Base-by-base conservation (phyloP, 2,888 invertebrate species). In the Amphipoea oculea region DNA sequence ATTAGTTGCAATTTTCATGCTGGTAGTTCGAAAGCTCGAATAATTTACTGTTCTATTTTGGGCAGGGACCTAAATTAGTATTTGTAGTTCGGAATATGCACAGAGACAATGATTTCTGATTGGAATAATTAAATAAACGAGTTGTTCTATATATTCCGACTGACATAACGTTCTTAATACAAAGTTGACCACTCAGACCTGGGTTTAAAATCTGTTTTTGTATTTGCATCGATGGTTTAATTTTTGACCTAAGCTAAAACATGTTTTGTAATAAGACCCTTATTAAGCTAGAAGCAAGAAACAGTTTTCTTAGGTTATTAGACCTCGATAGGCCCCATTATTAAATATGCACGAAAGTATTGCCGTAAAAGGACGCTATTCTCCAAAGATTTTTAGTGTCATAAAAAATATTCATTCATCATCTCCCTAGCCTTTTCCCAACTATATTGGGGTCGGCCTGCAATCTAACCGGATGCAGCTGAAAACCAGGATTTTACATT, bases 1-100 rank as follows among this genome's bases (percentile, higher is more conserved):
- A 83, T 78, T 71, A 67, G 73, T 83, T 67, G 67, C 23, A 57
- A 63, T 83, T 63, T 78, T 78, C 29, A 36, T 69, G 17, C n/a
- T 57, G 36, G 36, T 67, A 54, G 36, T 70, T 83, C 4, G 66
- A 57, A 54, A 67, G 48, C 66, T 78, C 42, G 20, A 1, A 62
- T 83, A 63, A 72, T 51, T 78, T 73, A 78, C 57, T 54, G 57
- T 51, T 51, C 9, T 73, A 60, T 66, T 54, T 79, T 40, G 40
- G 48, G 1, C 2, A 36, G 29, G 23, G 11, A 42, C 29, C 14
- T 60, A 36, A 60, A 60, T 81, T 36, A 51, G 60, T 51, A 79
- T 60, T 66, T 66, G 29, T 54, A 51, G 51, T 42, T 42, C 42
- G 40, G 17, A 76, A 63, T 36, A 48, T 29, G 48, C 20, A 66